phyloP scores from a whole-genome alignment of 1,140 invertebrate species.

The Grapholita molesta region DNA sequence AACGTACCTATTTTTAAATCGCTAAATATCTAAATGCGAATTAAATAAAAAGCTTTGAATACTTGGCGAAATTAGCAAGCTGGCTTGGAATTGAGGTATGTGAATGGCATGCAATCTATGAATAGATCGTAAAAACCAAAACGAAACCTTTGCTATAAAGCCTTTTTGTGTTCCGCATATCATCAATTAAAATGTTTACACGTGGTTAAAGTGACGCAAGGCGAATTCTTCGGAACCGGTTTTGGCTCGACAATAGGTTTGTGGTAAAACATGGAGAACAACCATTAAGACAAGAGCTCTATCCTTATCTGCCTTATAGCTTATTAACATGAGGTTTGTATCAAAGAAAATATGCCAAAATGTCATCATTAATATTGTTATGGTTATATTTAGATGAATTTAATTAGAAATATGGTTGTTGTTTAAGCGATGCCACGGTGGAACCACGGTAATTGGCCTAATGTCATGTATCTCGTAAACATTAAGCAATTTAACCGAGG shows the following conservation, averaged over 20 bases:
- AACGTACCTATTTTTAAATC: no score
- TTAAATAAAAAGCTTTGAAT: no score
- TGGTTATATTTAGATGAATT: no score
- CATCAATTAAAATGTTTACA: slow-evolving; percentile 74
- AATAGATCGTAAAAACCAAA: slow-evolving; percentile 32
- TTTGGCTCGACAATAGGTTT: slow-evolving; percentile 55
- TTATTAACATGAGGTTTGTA: no score
- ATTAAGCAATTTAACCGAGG: slow-evolving; percentile 23
- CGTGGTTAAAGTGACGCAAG: slow-evolving; percentile 62
- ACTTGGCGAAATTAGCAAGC: neutral
- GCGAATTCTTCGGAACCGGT: slow-evolving; percentile 62
- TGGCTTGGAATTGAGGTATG: neutral
- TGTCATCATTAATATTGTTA: no score
- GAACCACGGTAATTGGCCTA: no score
- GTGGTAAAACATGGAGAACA: slow-evolving; percentile 55
- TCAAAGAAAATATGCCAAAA: no score
- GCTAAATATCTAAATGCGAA: no score
- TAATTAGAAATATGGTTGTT: no score
- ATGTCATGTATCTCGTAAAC: no score
- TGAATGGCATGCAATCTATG: slow-evolving; percentile 26
- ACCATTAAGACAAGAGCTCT: slow-evolving; percentile 52
- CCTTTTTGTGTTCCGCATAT: slow-evolving; percentile 73
- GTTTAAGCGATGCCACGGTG: no score
- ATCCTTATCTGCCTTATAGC: neutral
- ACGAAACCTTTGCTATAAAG: slow-evolving; percentile 48